Evolutionary conservation across 1,140 invertebrate genomes (phyloP).

Genomic region (Cydia amplana): DNA sequence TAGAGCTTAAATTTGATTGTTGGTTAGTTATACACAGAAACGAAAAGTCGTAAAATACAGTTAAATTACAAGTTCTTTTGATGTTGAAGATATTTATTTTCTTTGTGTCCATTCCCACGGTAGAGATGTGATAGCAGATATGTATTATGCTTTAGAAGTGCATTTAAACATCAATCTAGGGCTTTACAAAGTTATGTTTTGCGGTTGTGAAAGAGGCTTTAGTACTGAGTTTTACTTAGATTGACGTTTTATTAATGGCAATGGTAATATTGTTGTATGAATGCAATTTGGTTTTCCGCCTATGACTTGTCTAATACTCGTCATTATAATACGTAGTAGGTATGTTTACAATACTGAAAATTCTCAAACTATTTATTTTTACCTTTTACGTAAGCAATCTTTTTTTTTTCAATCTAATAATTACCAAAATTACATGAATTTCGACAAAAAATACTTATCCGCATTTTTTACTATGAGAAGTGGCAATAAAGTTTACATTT

Average conservation of each 20-base stretch:
- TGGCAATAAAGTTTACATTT: too few relatives aligned
- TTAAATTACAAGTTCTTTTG: background rate
- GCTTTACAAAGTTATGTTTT: background rate
- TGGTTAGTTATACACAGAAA: background rate
- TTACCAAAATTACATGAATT: too few relatives aligned
- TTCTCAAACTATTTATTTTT: background rate
- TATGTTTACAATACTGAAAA: background rate
- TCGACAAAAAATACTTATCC: too few relatives aligned
- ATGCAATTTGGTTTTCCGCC: constrained; percentile 11
- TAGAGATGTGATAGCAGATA: constrained; percentile 27
- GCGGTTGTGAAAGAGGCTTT: background rate
- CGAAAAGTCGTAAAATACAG: background rate
- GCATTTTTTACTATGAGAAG: too few relatives aligned
- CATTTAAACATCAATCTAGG: background rate
- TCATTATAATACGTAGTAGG: background rate
- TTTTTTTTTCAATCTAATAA: too few relatives aligned
- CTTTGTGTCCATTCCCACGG: constrained; percentile 13
- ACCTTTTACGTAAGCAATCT: too few relatives aligned
- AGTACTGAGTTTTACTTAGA: background rate
- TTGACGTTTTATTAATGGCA: background rate
- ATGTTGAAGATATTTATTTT: background rate
- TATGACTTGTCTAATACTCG: background rate
- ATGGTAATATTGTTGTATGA: background rate
- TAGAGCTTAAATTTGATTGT: background rate
- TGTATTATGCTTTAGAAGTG: constrained; percentile 1